Evolutionary conservation across 2,113 vertebrate genomes (phyloP).

Genomic region (Mesitornis unicolor): DNA sequence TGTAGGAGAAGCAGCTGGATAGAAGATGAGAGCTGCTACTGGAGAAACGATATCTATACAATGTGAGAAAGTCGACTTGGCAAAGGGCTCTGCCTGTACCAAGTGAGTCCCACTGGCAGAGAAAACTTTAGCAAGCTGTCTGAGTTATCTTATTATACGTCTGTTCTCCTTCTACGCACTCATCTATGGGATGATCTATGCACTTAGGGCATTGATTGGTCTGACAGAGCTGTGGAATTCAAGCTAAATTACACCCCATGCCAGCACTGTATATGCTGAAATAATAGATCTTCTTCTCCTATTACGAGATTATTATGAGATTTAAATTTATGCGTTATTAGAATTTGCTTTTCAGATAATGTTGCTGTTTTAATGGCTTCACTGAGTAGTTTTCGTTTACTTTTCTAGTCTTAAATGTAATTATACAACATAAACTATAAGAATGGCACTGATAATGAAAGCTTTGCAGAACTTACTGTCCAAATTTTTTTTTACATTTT

Average conservation of each 20-base stretch:
- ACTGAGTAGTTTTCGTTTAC: background rate
- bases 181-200: no score
- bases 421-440: background rate
- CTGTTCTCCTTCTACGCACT: constrained; percentile 12
- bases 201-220: background rate
- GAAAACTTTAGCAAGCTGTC: constrained; percentile 31
- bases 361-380: background rate
- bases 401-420: background rate
- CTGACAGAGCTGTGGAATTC: background rate
- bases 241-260: background rate
- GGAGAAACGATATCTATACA: background rate
- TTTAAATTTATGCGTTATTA: constrained; percentile 5
- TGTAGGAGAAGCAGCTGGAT: background rate
- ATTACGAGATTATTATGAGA: background rate
- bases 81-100: background rate
- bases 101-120: background rate
- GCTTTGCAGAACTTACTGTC: background rate
- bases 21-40: constrained; percentile 7
- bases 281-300: background rate
- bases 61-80: constrained; percentile 39
- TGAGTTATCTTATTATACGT: background rate
- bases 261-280: background rate
- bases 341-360: constrained; percentile 1
- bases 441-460: background rate
- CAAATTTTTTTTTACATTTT: background rate